Percentiles rank a stretch among this genome's conserved stretches.
Conservation (phyloP, 2,888 invertebrate genomes). For the Amphipoea oculea region DNA sequence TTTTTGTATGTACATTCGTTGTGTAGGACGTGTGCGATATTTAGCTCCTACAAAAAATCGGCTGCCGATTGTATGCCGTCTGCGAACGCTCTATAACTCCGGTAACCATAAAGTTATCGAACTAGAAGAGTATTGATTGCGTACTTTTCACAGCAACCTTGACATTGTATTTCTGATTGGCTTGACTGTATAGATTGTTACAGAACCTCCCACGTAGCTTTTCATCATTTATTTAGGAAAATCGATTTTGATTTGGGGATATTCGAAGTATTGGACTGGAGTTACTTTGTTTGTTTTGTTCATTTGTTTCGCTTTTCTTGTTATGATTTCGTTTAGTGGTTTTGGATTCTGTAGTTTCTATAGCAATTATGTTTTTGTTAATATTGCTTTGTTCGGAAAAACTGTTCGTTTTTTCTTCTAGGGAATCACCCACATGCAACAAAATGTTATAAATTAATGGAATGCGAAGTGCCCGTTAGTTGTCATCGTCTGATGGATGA, state of each 20-base stretch:
- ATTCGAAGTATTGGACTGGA: background rate
- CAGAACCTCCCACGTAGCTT: slow-evolving; percentile 57
- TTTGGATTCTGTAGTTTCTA: slow-evolving; percentile 1
- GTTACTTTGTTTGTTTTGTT: slow-evolving; percentile 22
- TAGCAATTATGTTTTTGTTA: slow-evolving; percentile 39
- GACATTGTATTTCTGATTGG: slow-evolving; percentile 64
- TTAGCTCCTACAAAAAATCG: background rate
- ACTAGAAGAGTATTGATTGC: slow-evolving; percentile 63
- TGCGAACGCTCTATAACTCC: background rate
- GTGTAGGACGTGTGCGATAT: background rate
- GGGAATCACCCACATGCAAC: slow-evolving; percentile 10
- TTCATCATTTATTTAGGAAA: slow-evolving; percentile 56
- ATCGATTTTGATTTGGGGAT: slow-evolving; percentile 46
- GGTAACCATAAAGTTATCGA: slow-evolving; percentile 50
- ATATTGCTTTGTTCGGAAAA: slow-evolving; percentile 15
- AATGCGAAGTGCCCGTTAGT: slow-evolving; percentile 10
- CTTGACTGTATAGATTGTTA: slow-evolving; percentile 52
- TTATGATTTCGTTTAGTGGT: slow-evolving; percentile 10
- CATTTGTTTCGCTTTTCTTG: slow-evolving; percentile 14
- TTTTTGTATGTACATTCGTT: background rate
- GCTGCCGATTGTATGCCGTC: background rate
- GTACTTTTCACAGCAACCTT: slow-evolving; percentile 58
- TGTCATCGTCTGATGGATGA: slow-evolving; percentile 55
- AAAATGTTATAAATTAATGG: slow-evolving; percentile 30
- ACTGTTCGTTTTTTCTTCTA: background rate